A percentile compares a stretch with the other conserved stretches of the same genome.
phyloP scores from a whole-genome alignment of 2,888 invertebrate genomes.

The Toxonevra muliebris region DNA sequence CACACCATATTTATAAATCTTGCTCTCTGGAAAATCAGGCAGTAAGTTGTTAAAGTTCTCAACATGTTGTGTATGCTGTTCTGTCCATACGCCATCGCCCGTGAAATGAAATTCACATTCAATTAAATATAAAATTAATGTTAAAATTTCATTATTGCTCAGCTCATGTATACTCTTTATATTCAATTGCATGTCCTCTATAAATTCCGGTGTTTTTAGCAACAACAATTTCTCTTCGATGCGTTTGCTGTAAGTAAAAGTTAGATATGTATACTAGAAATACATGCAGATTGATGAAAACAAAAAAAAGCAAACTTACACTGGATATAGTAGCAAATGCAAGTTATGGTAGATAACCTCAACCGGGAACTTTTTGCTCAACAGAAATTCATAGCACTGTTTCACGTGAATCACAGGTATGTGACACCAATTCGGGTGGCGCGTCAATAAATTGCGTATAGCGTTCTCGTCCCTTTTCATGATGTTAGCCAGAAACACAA shows the following conservation, averaged over 20 bases:
- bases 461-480: slow-evolving; percentile 53
- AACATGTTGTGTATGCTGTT: slow-evolving; percentile 59
- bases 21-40: slow-evolving; percentile 62
- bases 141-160: slow-evolving; percentile 69
- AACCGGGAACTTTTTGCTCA: slow-evolving; percentile 66
- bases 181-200: slow-evolving; percentile 51
- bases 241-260: slow-evolving; percentile 50
- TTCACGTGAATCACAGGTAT: slow-evolving; percentile 70
- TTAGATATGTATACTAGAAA: neutral
- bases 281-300: neutral
- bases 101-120: slow-evolving; percentile 79
- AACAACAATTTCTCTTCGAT: slow-evolving; percentile 57
- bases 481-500: slow-evolving; percentile 63
- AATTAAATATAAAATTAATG: slow-evolving; percentile 75
- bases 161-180: slow-evolving; percentile 55
- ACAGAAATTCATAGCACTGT: slow-evolving; percentile 70
- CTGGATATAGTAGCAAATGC: slow-evolving; percentile 75
- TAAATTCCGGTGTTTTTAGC: slow-evolving; percentile 47
- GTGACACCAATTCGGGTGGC: slow-evolving; percentile 74
- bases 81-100: slow-evolving; percentile 78
- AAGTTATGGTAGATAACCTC: slow-evolving; percentile 71
- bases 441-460: slow-evolving; percentile 64
- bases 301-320: slow-evolving; percentile 64
- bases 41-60: slow-evolving; percentile 62
- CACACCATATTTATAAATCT: slow-evolving; percentile 59